Evolutionary conservation across 2,797 vertebrate genomes (phyloP), one percentile per base, ranked within the genome.

Genomic region (Aphelocoma californica): DNA sequence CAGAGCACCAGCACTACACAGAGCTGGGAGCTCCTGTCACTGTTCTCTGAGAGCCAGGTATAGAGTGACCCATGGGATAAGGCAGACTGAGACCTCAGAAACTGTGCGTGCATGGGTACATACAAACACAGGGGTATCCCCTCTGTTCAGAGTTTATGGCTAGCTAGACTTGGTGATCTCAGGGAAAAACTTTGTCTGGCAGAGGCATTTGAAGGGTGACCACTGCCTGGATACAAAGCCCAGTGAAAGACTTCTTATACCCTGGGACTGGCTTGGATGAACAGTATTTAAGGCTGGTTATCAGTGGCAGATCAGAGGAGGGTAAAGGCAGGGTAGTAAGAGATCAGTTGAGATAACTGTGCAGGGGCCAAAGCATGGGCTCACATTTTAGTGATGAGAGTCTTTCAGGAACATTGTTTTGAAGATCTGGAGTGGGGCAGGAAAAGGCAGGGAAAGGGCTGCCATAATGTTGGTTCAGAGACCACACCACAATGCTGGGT

Each of bases 81-180:
- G 32, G 40, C 24, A 81, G 57, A 90, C 81, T 29, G 54, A 57
- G 31, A n/a, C 4, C 47, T 47, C 81, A 72, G 44, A 58, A 80
- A 45, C 7, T 25, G 48, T 51, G 14, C 0, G 0, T 0, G 1
- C n/a, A 10, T 4, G 2, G 23, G 11, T 42, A 53, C 3, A 3
- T 3, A n/a, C 15, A 34, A 8, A 8, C 1, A 2, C 7, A 9
- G 4, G 31, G 19, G 13, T 18, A 2, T 40, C 15, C 62, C 24
- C 36, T 73, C 32, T 44, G 34, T 23, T 51, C 48, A 26, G 72
- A 50, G 56, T 31, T 77, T 44, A 47, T 44, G 40, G 64, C 20
- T 69, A 21, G 38, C 24, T 34, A 45, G 61, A 64, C n/a, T 47
- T 38, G 25, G 56, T 40, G 44, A 31, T n/a, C 31, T 29, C 67